A percentile compares a stretch with the other conserved stretches of the same genome.
These are phyloP conservation scores for Dermatemys mawii DNA, from an alignment of 2,113 vertebrate species.

Conservation along the genomic window DNA sequence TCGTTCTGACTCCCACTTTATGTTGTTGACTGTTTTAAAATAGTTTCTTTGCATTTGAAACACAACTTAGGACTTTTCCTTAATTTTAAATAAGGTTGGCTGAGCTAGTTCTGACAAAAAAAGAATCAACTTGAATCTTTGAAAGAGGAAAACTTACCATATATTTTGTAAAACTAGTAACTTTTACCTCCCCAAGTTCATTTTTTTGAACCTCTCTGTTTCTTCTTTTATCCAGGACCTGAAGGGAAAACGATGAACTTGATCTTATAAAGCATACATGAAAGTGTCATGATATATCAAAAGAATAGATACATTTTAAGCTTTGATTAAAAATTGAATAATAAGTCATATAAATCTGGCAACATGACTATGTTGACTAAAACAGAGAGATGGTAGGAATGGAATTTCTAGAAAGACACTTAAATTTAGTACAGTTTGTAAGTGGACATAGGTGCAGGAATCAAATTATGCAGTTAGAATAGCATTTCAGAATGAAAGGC, in stretches of 20 bases:
- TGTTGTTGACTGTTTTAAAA: not conserved
- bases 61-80: not conserved
- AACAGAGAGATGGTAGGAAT: not conserved
- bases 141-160: conserved; percentile 7
- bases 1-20: no score
- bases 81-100: not conserved
- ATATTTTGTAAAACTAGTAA: not conserved
- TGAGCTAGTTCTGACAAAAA: not conserved
- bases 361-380: not conserved
- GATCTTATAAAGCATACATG: not conserved
- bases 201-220: not conserved
- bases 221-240: not conserved
- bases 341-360: not conserved
- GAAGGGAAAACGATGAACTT: not conserved
- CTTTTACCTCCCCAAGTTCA: not conserved
- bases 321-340: not conserved
- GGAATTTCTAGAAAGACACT: not conserved
- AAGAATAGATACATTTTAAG: not conserved
- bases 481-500: not conserved
- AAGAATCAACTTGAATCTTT: not conserved
- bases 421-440: not conserved
- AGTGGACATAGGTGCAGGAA: not conserved
- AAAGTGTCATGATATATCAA: not conserved
- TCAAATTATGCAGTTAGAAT: conserved; percentile 1
- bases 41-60: not conserved